These are phyloP conservation scores for Apoderus coryli DNA, from an alignment of 2,888 invertebrate species.

Conservation along the genomic window DNA sequence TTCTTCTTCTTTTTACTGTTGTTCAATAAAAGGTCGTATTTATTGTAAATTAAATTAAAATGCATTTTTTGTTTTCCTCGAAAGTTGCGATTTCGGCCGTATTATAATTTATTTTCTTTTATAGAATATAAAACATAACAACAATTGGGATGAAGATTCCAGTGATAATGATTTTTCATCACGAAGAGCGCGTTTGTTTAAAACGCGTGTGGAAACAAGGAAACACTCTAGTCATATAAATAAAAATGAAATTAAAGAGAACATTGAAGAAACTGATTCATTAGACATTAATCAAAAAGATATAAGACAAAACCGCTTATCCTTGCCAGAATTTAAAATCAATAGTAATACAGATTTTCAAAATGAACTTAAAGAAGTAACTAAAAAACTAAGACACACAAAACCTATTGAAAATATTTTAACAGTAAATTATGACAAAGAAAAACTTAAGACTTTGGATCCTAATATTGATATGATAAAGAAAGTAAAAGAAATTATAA, in stretches of 20 bases:
- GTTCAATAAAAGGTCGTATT: too few species aligned
- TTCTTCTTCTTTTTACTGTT: too few species aligned
- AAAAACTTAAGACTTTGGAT: conserved; percentile 35
- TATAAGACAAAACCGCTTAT: conserved; percentile 26
- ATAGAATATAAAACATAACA: conserved; percentile 20
- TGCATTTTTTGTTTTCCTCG: too few species aligned
- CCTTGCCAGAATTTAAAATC: conserved; percentile 30
- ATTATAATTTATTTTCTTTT: too few species aligned
- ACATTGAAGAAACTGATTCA: conserved; percentile 10
- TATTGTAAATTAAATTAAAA: too few species aligned
- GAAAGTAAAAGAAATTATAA: conserved; percentile 36
- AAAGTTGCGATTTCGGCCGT: too few species aligned
- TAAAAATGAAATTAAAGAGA: conserved; percentile 16
- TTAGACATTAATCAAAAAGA: conserved; percentile 19
- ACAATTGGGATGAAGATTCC: conserved; percentile 30
- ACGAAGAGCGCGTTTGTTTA: conserved; percentile 52
- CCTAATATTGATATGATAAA: conserved; percentile 33
- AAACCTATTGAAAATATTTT: conserved; percentile 14
- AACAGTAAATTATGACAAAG: conserved; percentile 26
- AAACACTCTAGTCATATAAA: conserved; percentile 27
- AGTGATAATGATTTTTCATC: conserved; percentile 24
- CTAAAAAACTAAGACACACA: conserved; percentile 25
- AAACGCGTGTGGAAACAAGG: conserved; percentile 58
- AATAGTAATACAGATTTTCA: conserved; percentile 38
- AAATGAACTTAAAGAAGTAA: conserved; percentile 35